phyloP scores from a whole-genome alignment of 2,113 vertebrate genomes.

The Carollia perspicillata region DNA sequence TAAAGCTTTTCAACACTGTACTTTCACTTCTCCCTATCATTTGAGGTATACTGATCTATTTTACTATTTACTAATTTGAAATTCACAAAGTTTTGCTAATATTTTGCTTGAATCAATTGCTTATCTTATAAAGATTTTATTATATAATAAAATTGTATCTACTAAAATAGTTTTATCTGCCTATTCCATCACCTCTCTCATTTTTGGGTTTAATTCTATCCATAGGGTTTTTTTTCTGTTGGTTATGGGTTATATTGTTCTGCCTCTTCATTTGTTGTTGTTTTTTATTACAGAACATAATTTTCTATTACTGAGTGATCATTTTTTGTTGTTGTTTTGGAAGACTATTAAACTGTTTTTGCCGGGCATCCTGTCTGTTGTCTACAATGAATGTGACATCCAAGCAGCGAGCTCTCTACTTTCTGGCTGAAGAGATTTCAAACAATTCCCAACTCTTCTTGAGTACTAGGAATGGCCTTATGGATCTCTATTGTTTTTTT shows the following conservation, averaged over 20 bases:
- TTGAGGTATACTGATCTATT: neutral
- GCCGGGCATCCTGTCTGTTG: neutral
- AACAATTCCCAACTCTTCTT: neutral
- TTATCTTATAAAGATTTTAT: neutral
- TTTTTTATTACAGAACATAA: neutral
- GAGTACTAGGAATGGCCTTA: neutral
- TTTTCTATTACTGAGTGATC: neutral
- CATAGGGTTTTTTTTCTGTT: neutral
- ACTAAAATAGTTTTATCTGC: neutral
- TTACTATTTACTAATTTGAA: neutral
- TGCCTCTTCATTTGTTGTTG: neutral
- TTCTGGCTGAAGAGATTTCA: neutral
- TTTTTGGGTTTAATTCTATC: neutral
- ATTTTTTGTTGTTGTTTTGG: neutral
- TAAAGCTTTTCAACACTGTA: neutral
- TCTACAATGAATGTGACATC: neutral
- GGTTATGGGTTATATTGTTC: neutral
- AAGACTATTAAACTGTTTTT: neutral
- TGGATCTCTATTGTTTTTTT: neutral
- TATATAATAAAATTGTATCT: neutral
- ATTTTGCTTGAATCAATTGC: neutral
- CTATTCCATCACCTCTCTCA: neutral
- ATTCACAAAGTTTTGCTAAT: neutral
- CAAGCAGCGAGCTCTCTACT: neutral
- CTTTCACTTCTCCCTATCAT: neutral